Evolutionary conservation across 2,113 vertebrate species (phyloP).

Genomic region (Actinemys pallida): DNA sequence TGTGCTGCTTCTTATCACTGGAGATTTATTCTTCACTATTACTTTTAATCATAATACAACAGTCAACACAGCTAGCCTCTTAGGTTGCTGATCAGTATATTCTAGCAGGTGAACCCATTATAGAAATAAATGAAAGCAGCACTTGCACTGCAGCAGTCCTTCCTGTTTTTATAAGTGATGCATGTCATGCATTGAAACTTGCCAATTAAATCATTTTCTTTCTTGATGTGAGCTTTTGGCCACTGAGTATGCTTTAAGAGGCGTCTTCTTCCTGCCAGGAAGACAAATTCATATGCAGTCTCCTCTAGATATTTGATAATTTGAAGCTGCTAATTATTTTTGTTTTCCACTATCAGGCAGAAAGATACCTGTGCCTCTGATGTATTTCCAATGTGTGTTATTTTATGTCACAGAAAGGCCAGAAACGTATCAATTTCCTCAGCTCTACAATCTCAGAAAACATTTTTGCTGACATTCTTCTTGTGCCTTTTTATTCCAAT

Average conservation of each 20-base stretch:
- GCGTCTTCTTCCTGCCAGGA: neutral
- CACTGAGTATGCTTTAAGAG: neutral
- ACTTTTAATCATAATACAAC: constrained; percentile 52
- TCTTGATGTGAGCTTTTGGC: constrained; percentile 34
- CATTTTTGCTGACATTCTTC: constrained; percentile 65
- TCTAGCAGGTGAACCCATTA: constrained; percentile 22
- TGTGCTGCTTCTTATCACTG: neutral
- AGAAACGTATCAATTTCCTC: constrained; percentile 10
- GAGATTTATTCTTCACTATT: constrained; percentile 30
- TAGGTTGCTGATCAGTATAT: neutral
- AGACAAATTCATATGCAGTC: neutral
- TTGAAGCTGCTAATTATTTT: constrained; percentile 4
- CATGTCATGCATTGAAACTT: constrained; percentile 9
- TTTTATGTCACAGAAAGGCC: constrained; percentile 31
- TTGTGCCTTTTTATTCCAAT: constrained; percentile 62
- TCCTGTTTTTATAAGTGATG: constrained; percentile 18
- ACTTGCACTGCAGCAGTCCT: neutral
- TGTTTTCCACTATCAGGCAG: neutral
- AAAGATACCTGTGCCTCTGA: constrained; percentile 1
- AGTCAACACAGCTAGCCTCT: neutral
- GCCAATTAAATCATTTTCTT: constrained; percentile 62
- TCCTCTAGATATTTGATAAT: constrained; percentile 28
- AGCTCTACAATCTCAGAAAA: constrained; percentile 21
- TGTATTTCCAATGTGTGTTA: constrained; percentile 15
- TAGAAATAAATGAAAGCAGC: neutral